phyloP scores from a whole-genome alignment of 2,797 vertebrate genomes.

The Adrianichthys oophorus region DNA sequence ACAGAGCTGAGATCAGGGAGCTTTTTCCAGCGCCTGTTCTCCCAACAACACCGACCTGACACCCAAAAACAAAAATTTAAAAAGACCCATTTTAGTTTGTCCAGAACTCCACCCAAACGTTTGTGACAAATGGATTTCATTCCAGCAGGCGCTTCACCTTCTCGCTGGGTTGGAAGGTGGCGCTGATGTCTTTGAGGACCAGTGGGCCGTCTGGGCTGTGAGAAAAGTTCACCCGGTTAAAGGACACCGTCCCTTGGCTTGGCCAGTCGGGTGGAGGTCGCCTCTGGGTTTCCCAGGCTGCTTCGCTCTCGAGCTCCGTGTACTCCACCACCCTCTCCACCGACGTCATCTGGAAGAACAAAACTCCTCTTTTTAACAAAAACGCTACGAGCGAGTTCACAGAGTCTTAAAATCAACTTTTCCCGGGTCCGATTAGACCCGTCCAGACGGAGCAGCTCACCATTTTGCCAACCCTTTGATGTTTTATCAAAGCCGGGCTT shows the following conservation, averaged over 20 bases:
- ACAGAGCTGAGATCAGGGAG: constrained; percentile 90
- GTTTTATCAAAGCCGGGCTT: background rate
- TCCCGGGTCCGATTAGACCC: too few relatives aligned
- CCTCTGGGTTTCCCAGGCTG: constrained; percentile 86
- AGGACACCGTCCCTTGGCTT: constrained; percentile 82
- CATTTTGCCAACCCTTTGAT: background rate
- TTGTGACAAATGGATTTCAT: too few relatives aligned
- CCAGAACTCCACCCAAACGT: too few relatives aligned
- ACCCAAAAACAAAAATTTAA: background rate
- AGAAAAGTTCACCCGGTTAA: constrained; percentile 86
- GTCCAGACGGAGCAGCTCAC: too few relatives aligned
- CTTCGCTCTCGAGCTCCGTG: constrained; percentile 91
- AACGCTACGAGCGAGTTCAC: too few relatives aligned
- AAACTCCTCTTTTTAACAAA: too few relatives aligned
- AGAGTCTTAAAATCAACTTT: too few relatives aligned
- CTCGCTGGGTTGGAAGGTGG: constrained; percentile 84
- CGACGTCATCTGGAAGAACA: constrained; percentile 84
- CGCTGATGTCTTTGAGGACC: constrained; percentile 87
- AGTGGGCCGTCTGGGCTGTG: constrained; percentile 86
- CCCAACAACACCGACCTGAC: constrained; percentile 89
- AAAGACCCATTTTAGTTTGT: background rate
- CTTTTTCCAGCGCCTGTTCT: constrained; percentile 93
- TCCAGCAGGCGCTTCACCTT: constrained; percentile 76
- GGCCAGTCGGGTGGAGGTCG: constrained; percentile 88
- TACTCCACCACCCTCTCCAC: constrained; percentile 95